Evolutionary conservation across 1,140 invertebrate genomes (phyloP).

Genomic region (Octopus bimaculoides): DNA sequence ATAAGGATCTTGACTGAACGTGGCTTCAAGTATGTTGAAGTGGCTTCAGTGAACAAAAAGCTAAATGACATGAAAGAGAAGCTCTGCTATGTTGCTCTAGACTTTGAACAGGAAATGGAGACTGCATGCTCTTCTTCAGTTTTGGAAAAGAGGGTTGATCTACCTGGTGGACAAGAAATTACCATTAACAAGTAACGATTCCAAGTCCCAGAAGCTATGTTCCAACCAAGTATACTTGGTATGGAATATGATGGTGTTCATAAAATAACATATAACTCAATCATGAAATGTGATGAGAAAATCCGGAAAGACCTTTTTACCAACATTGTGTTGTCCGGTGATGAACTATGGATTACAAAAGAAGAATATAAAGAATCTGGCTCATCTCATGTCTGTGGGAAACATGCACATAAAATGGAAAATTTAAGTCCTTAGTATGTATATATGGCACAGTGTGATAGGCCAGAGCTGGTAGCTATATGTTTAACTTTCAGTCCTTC

Average conservation of each 20-base stretch:
- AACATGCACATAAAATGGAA: constrained; percentile 44
- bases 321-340: constrained; percentile 88
- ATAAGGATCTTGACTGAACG: constrained; percentile 93
- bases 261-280: constrained; percentile 83
- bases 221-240: constrained; percentile 72
- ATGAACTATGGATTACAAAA: constrained; percentile 69
- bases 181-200: constrained; percentile 57
- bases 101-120: constrained; percentile 95
- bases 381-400: constrained; percentile 70
- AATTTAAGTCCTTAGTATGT: no score
- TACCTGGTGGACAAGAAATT: constrained; percentile 58
- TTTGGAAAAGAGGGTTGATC: constrained; percentile 57
- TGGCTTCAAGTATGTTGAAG: constrained; percentile 89
- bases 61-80: constrained; percentile 69
- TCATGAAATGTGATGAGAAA: constrained; percentile 67
- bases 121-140: constrained; percentile 70
- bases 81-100: constrained; percentile 86
- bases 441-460: no score
- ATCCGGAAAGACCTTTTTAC: constrained; percentile 87
- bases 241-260: constrained; percentile 50
- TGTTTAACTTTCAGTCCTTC: no score
- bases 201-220: constrained; percentile 58
- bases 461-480: no score
- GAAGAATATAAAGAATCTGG: constrained; percentile 86
- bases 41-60: constrained; percentile 61